phyloP scores from a whole-genome alignment of 2,797 vertebrate species.

The Hafferia zeledoni region DNA sequence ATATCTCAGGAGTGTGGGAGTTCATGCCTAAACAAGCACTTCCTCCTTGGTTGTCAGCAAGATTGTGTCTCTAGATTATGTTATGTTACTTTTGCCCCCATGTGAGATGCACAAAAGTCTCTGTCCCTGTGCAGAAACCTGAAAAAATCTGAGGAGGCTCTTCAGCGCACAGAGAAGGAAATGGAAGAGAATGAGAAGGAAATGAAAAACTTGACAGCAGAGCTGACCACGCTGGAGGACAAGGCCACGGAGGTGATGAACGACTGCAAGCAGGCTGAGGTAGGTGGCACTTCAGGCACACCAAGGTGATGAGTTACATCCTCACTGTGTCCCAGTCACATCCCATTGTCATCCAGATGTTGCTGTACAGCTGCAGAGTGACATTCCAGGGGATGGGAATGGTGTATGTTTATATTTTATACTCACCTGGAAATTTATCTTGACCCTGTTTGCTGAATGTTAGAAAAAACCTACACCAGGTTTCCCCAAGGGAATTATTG shows the following conservation, averaged over 20 bases:
- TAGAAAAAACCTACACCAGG: neutral
- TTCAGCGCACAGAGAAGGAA: conserved; percentile 82
- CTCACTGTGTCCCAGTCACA: neutral
- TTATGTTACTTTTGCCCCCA: neutral
- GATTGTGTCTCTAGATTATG: neutral
- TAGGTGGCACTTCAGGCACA: conserved; percentile 37
- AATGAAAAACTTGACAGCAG: conserved; percentile 78
- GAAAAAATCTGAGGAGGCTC: conserved; percentile 87
- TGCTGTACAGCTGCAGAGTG: neutral
- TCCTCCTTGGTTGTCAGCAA: neutral
- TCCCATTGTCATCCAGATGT: accelerated
- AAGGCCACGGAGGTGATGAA: conserved; percentile 86
- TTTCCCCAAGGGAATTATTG: neutral
- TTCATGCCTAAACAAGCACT: neutral
- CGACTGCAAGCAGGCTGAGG: conserved; percentile 86
- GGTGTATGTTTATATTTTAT: neutral
- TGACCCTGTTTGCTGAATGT: neutral
- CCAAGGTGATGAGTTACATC: neutral
- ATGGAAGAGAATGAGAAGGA: conserved; percentile 82
- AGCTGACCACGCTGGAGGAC: conserved; percentile 86
- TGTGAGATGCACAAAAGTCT: neutral
- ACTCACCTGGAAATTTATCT: neutral
- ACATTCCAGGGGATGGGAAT: neutral
- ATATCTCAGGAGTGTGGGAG: neutral
- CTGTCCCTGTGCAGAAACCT: conserved; percentile 83